Conservation (phyloP, 2,113 vertebrate species). For the Anarhynchus alexandrinus region DNA sequence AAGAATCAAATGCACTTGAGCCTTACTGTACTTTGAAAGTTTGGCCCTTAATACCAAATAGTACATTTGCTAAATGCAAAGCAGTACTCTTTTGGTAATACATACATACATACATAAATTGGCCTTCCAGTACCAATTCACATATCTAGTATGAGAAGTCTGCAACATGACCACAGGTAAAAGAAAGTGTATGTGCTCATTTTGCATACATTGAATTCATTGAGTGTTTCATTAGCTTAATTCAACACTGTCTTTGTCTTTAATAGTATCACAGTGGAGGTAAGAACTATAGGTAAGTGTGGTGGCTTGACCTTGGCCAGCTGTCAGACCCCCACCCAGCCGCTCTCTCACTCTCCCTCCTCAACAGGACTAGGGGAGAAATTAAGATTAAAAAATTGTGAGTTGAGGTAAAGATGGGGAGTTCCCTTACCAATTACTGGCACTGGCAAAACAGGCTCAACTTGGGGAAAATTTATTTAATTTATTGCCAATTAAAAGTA, state of each 20-base stretch:
- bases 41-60: not conserved
- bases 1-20: not conserved
- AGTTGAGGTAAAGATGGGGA: not conserved
- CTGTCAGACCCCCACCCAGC: not conserved
- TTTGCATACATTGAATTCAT: not conserved
- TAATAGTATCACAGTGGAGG: not conserved
- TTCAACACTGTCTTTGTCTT: not conserved
- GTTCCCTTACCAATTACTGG: not conserved
- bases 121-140: not conserved
- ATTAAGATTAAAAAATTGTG: not conserved
- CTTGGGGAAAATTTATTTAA: not conserved
- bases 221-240: not conserved
- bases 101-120: not conserved
- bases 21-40: not conserved
- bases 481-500: not conserved
- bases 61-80: not conserved
- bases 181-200: not conserved
- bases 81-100: not conserved
- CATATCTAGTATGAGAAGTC: not conserved
- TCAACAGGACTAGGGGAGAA: not conserved
- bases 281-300: not conserved
- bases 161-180: not conserved
- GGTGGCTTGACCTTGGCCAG: not conserved
- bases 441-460: not conserved
- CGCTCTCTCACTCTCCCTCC: not conserved